A percentile compares a stretch with the other conserved stretches of the same genome.
Conservation (phyloP, 2,888 invertebrate species). For the Nesidiocoris tenuis region DNA sequence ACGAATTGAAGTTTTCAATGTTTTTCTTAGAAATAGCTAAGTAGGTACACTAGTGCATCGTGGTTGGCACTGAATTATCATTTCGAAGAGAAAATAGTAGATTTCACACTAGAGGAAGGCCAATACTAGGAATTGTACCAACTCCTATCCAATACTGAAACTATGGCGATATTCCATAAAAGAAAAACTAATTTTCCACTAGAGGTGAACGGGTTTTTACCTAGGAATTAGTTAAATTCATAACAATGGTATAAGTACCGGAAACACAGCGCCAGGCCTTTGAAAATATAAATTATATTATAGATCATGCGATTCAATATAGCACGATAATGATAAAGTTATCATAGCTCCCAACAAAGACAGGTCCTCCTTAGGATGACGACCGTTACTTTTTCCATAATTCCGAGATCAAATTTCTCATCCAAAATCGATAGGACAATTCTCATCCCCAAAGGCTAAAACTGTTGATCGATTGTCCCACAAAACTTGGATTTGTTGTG, state of each 20-base stretch:
- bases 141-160: too few species aligned
- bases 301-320: background rate
- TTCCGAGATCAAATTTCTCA: background rate
- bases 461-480: too few species aligned
- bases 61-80: background rate
- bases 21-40: background rate
- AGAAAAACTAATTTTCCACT: background rate
- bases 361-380: too few species aligned
- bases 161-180: too few species aligned
- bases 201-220: too few species aligned
- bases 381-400: too few species aligned
- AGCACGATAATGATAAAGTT: background rate
- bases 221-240: background rate
- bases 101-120: too few species aligned
- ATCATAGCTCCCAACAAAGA: too few species aligned
- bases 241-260: background rate
- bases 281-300: background rate
- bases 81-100: background rate
- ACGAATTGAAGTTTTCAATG: too few species aligned
- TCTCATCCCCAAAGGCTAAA: background rate
- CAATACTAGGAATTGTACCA: too few species aligned
- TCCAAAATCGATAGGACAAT: background rate
- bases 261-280: background rate
- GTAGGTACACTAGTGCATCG: background rate
- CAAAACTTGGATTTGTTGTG: too few species aligned